A percentile compares a stretch with the other conserved stretches of the same genome.
These are phyloP conservation scores for Chouioia cunea DNA, from an alignment of 2,888 invertebrate species.

Conservation along the genomic window DNA sequence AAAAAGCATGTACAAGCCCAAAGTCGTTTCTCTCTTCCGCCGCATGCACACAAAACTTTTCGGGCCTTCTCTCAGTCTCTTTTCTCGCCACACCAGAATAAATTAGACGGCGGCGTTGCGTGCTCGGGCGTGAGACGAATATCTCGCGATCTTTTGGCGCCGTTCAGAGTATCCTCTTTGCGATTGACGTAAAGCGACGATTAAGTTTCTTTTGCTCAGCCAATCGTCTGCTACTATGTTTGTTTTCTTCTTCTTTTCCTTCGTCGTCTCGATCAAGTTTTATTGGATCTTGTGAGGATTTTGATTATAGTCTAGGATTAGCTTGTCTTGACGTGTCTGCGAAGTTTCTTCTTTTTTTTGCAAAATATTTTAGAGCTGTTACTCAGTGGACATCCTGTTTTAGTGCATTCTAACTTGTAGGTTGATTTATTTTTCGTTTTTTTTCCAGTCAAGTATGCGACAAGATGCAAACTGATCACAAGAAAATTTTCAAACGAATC, in stretches of 20 bases:
- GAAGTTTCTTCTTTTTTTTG: not conserved
- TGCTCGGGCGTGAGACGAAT: conserved; percentile 34
- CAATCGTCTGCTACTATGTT: no score
- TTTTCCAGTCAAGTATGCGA: no score
- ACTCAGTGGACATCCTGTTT: no score
- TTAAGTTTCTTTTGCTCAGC: conserved; percentile 32
- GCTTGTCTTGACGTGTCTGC: conserved; percentile 2
- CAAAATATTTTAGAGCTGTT: no score
- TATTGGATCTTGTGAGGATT: conserved; percentile 41
- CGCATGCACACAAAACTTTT: no score
- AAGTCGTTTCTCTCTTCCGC: no score
- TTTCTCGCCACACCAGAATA: conserved; percentile 32
- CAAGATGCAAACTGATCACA: no score
- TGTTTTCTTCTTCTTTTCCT: not conserved
- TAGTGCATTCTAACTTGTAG: no score
- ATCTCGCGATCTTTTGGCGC: conserved; percentile 49
- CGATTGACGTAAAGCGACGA: conserved; percentile 37
- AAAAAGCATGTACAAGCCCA: no score
- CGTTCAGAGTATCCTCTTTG: conserved; percentile 1
- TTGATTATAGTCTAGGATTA: conserved; percentile 38
- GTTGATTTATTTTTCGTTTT: no score
- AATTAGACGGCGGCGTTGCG: conserved; percentile 30
- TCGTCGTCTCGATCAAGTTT: conserved; percentile 18
- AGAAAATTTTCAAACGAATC: no score
- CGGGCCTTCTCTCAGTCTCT: no score